phyloP scores from a whole-genome alignment of 53 echinoderm and acorn worm genomes.

The Echinometra lucunter region DNA sequence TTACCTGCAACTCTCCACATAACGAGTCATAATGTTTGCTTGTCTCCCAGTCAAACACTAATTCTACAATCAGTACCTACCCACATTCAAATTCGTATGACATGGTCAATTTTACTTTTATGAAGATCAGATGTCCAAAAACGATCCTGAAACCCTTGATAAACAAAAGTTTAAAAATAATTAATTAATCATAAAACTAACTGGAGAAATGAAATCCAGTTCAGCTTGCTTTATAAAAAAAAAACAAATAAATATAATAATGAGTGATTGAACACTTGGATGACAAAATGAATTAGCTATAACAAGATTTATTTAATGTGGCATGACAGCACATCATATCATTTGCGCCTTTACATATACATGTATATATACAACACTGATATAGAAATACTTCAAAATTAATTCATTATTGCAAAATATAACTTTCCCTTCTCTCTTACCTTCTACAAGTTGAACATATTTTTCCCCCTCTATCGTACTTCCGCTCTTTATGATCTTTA shows the following conservation, averaged over 20 bases:
- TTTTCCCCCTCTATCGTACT: background rate
- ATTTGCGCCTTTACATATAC: background rate
- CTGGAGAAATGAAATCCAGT: no score
- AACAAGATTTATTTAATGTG: background rate
- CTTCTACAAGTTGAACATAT: background rate
- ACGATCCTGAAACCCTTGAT: background rate
- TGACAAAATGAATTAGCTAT: no score
- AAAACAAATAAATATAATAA: background rate
- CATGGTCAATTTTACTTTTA: background rate
- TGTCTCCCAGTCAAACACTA: no score
- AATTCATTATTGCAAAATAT: background rate
- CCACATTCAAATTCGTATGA: background rate
- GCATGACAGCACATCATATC: background rate
- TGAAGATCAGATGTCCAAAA: background rate
- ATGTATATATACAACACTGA: background rate
- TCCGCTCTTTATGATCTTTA: background rate
- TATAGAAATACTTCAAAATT: background rate
- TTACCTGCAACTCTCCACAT: no score
- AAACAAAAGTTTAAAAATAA: no score
- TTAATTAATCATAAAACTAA: no score
- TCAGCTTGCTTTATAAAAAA: background rate
- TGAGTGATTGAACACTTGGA: no score
- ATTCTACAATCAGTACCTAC: background rate
- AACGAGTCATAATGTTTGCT: no score
- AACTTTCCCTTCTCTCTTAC: background rate